A percentile compares a stretch with the other conserved stretches of the same genome.
Conservation (phyloP, 1,140 invertebrate species). For the Camponotus floridanus region DNA sequence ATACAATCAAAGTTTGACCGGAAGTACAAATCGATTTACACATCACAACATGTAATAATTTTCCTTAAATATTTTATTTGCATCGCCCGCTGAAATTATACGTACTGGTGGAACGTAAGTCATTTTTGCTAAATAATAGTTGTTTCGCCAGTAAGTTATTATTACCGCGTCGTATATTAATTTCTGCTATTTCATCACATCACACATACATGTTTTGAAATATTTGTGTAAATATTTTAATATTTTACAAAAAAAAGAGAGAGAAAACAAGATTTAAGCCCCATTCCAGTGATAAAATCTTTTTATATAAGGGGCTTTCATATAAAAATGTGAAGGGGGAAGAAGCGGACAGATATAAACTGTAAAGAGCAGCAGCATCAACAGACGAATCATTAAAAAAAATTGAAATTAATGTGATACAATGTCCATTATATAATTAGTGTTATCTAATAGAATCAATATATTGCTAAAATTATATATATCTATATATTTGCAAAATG, state of each 20-base stretch:
- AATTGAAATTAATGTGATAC: slow-evolving; percentile 71
- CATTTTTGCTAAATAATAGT: neutral
- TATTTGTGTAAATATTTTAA: slow-evolving; percentile 28
- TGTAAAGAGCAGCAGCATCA: slow-evolving; percentile 31
- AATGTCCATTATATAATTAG: slow-evolving; percentile 62
- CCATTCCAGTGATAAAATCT: neutral
- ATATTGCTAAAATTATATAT: slow-evolving; percentile 28
- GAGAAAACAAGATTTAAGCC: slow-evolving; percentile 4
- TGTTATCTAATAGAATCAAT: slow-evolving; percentile 31
- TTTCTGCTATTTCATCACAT: neutral
- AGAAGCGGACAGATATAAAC: neutral
- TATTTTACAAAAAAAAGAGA: slow-evolving; percentile 47
- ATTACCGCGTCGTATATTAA: slow-evolving; percentile 30
- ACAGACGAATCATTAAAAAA: slow-evolving; percentile 49
- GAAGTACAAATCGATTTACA: slow-evolving; percentile 70
- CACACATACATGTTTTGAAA: neutral
- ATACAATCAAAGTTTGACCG: slow-evolving; percentile 44
- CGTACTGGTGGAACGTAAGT: slow-evolving; percentile 18
- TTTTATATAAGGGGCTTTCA: slow-evolving; percentile 2
- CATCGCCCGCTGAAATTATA: slow-evolving; percentile 15
- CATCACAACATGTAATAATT: slow-evolving; percentile 38
- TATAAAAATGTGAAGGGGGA: neutral
- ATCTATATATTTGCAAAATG: slow-evolving; percentile 43
- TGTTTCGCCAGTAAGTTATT: slow-evolving; percentile 4
- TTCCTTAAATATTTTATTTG: slow-evolving; percentile 38